phyloP scores from a whole-genome alignment of 2,888 invertebrate genomes.

The Troides helena region DNA sequence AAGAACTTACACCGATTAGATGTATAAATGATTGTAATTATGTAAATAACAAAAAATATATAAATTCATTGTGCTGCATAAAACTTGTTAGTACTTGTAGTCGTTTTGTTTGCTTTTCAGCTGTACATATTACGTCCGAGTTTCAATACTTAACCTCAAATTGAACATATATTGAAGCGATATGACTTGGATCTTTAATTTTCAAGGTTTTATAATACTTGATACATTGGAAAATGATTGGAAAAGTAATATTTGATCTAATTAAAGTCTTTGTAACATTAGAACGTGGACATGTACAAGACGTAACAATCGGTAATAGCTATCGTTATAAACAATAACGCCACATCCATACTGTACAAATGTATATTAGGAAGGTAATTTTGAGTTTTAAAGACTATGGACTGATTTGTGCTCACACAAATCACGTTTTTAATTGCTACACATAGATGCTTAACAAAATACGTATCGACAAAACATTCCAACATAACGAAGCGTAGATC shows the following conservation, averaged over 20 bases:
- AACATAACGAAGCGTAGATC: constrained; percentile 62
- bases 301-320: constrained; percentile 78
- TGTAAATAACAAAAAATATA: constrained; percentile 14
- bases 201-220: constrained; percentile 1
- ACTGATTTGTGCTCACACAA: constrained; percentile 38
- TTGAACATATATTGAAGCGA: constrained; percentile 39
- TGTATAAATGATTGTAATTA: constrained; percentile 17
- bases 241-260: constrained; percentile 11
- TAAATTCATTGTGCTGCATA: constrained; percentile 9
- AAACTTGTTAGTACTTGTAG: constrained; percentile 37
- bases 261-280: constrained; percentile 37
- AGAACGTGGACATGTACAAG: constrained; percentile 71
- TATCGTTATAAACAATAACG: constrained; percentile 71
- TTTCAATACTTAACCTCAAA: constrained; percentile 75
- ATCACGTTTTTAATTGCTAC: constrained; percentile 45
- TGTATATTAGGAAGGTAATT: constrained; percentile 34
- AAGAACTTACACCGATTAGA: constrained; percentile 14
- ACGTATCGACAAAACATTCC: constrained; percentile 80
- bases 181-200: constrained; percentile 18
- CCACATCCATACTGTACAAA: constrained; percentile 63
- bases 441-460: constrained; percentile 65
- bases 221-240: constrained; percentile 26
- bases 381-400: constrained; percentile 33
- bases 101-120: constrained; percentile 26
- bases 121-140: constrained; percentile 32